phyloP scores from a whole-genome alignment of 1,140 invertebrate genomes.

The Rhizoglyphus robini region DNA sequence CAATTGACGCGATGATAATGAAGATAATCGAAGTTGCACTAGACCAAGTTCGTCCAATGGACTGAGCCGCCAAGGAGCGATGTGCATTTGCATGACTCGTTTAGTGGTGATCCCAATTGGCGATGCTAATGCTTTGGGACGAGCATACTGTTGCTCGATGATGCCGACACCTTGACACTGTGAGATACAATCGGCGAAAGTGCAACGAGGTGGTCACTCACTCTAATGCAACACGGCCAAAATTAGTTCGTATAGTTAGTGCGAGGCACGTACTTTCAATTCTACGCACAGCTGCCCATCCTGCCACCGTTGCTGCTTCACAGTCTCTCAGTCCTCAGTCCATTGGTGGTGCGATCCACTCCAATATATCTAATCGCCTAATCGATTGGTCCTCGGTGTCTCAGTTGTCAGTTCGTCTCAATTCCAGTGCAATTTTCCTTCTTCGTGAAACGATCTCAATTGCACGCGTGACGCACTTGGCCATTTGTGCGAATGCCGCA shows the following conservation, averaged over 20 bases:
- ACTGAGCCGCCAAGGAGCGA: too few species aligned
- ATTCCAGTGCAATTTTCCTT: neutral
- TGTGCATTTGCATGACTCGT: slow-evolving; percentile 13
- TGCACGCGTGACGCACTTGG: neutral
- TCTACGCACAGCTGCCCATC: too few species aligned
- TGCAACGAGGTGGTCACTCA: neutral
- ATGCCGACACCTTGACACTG: slow-evolving; percentile 9
- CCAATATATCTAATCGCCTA: neutral
- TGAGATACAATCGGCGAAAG: neutral
- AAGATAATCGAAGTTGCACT: too few species aligned
- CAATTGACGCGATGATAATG: too few species aligned
- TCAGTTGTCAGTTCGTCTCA: neutral
- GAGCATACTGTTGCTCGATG: neutral
- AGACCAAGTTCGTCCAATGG: too few species aligned
- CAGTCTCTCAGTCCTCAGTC: neutral
- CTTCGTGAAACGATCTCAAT: neutral
- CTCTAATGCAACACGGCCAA: neutral
- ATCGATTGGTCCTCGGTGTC: neutral
- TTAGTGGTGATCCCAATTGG: neutral
- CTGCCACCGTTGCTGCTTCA: too few species aligned
- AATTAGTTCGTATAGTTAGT: neutral
- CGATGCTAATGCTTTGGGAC: neutral
- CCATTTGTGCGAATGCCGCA: too few species aligned
- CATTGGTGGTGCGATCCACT: neutral
- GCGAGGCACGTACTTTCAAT: neutral